Evolutionary conservation across 2,797 vertebrate genomes (phyloP).

Genomic region (Nannoperca australis): DNA sequence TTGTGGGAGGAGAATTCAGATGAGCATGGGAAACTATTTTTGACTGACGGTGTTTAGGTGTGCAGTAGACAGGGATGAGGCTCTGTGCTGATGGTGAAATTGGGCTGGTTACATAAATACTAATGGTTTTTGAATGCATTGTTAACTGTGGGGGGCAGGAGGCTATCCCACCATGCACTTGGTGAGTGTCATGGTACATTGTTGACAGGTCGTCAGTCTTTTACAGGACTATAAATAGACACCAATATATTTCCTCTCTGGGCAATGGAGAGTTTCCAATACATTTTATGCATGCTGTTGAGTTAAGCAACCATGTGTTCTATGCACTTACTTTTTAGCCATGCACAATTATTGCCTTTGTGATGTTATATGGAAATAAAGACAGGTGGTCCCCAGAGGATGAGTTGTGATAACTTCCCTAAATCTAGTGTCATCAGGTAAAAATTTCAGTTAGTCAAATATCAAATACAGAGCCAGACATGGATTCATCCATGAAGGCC

Average conservation of each 20-base stretch:
- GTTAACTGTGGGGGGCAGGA: not conserved
- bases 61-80: conserved; percentile 18
- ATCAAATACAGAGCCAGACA: not conserved
- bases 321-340: not conserved
- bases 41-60: conserved; percentile 9
- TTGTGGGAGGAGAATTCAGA: conserved; percentile 19
- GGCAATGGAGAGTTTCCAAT: conserved; percentile 8
- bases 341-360: not conserved
- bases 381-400: not conserved
- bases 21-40: conserved; percentile 3
- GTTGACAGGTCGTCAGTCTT: conserved; percentile 19
- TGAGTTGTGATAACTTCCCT: not conserved
- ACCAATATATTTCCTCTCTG: not conserved
- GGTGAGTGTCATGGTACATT: conserved; percentile 6
- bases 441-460: not conserved
- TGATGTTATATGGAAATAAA: conserved; percentile 1
- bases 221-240: conserved; percentile 28
- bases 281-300: not conserved
- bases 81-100: conserved; percentile 16
- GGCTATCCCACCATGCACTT: conserved; percentile 27
- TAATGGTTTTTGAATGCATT: conserved; percentile 29
- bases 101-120: conserved; percentile 24
- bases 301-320: not conserved
- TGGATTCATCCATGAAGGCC: not conserved
- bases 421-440: not conserved